Evolutionary conservation across 30 jellyfish, hydroid and myxozoan genomes (phyloP).

Genomic region (Cassiopea andromeda): DNA sequence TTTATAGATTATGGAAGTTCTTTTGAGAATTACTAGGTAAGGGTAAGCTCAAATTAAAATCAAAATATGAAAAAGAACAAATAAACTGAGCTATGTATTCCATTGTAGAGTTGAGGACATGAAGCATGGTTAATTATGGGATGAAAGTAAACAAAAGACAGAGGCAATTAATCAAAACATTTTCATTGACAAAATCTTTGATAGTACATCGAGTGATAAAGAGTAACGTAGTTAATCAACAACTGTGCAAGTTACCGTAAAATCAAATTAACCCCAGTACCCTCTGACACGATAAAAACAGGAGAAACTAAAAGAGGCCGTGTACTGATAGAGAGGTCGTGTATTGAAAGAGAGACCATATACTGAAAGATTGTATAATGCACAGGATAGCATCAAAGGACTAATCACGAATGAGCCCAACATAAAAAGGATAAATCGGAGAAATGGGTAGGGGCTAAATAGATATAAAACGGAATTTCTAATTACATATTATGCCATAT

Average conservation of each 20-base stretch:
- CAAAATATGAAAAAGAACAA: background rate
- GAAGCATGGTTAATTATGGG: no score
- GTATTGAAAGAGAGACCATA: no score
- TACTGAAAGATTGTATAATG: no score
- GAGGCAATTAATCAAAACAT: background rate
- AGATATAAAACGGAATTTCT: background rate
- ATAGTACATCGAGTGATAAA: background rate
- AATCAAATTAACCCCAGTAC: background rate
- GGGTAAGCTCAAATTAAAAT: background rate
- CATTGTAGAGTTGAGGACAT: no score
- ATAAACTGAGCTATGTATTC: background rate
- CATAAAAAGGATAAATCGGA: background rate
- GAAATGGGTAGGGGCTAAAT: background rate
- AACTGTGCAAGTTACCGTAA: slow-evolving; percentile 6
- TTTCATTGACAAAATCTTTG: background rate
- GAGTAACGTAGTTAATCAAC: background rate
- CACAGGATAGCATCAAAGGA: no score
- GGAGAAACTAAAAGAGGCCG: no score
- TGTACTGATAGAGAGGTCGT: no score
- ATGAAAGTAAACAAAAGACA: background rate
- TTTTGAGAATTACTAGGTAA: no score
- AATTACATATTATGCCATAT: slow-evolving; percentile 11
- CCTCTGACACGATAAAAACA: background rate
- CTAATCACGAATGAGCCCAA: no score
- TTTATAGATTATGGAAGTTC: no score